Percentiles rank a stretch among this genome's conserved stretches.
These are phyloP conservation scores for Argentina silus DNA, from an alignment of 2,797 vertebrate species.

Conservation along the genomic window DNA sequence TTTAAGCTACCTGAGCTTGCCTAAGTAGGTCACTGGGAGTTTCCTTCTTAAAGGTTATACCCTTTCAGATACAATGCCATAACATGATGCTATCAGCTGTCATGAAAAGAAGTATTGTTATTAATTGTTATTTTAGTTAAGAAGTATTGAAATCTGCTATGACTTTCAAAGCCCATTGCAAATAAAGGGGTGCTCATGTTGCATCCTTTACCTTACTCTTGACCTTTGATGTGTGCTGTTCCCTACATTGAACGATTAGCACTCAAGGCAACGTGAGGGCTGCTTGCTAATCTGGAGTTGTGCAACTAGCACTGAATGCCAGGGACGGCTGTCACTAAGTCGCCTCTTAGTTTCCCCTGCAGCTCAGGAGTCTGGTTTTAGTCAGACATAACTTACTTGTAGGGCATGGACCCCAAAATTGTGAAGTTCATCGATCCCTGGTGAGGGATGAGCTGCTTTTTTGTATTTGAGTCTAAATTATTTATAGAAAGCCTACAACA, in stretches of 20 bases:
- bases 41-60: neutral
- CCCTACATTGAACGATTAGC: neutral
- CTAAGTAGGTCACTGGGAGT: neutral
- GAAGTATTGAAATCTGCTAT: neutral
- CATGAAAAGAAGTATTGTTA: neutral
- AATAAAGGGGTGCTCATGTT: too few species aligned
- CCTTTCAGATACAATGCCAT: neutral
- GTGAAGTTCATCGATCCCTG: too few species aligned
- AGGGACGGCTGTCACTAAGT: constrained; percentile 7
- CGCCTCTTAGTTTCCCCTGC: neutral
- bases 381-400: neutral
- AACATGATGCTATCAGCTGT: neutral
- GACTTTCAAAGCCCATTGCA: neutral
- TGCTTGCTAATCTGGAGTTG: constrained; percentile 29
- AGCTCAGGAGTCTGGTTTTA: constrained; percentile 1
- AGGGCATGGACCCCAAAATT: too few species aligned
- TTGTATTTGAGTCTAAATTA: too few species aligned
- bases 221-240: too few species aligned
- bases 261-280: constrained; percentile 16
- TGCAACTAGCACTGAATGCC: constrained; percentile 14
- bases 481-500: too few species aligned
- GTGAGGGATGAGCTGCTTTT: too few species aligned
- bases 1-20: too few species aligned
- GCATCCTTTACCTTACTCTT: too few species aligned
- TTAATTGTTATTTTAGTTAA: too few species aligned